Evolutionary conservation across 1,140 invertebrate species (phyloP), one percentile per base, ranked within the genome.

Genomic region (Lasioglossum albipes): DNA sequence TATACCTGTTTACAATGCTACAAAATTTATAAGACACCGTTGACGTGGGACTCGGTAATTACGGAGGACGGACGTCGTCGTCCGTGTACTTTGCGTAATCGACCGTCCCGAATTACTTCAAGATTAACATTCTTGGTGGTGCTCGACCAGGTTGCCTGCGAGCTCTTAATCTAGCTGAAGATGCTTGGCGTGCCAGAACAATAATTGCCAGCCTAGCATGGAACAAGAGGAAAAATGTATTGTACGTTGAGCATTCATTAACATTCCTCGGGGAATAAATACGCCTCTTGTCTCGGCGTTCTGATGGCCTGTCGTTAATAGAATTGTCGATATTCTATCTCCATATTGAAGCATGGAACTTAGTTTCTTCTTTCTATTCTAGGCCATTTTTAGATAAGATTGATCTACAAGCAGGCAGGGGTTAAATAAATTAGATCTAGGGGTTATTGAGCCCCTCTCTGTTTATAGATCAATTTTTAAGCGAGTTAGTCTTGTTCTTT

Each of bases 11-110:
- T 49, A 64, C 62, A 73, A 84, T 73, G 72, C 68, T 66, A 57
- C 79, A 57, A 73, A 73, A 84, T 69, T 2, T 36, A 36, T 36
- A 49, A 52, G 68, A 84, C 16, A 18, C 70, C 73, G 62, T 41
- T 78, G 71, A 84, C 80, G 45, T 36, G 69, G 69, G 84, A 84
- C 83, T 85, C 31, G 69, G 57, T 85, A 85, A 85, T 85, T 85
- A 84, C 59, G 42, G 78, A 79, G 31, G 61, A 49, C 57, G 57
- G 59, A 62, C 64, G 59, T 3, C 22, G 73, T 71, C 22, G 73
- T 71, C 75, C 71, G 22, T 36, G 36, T 52, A 71, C 66, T 81
- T 78, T 79, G 18, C 77, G 70, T 31, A 79, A 79, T 66, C 62
- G 62, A 10, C 12, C 70, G 70, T 74, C 70, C 77, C 77, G 49